Base-by-base conservation (phyloP, 2,113 vertebrate species). In the Promerops cafer region DNA sequence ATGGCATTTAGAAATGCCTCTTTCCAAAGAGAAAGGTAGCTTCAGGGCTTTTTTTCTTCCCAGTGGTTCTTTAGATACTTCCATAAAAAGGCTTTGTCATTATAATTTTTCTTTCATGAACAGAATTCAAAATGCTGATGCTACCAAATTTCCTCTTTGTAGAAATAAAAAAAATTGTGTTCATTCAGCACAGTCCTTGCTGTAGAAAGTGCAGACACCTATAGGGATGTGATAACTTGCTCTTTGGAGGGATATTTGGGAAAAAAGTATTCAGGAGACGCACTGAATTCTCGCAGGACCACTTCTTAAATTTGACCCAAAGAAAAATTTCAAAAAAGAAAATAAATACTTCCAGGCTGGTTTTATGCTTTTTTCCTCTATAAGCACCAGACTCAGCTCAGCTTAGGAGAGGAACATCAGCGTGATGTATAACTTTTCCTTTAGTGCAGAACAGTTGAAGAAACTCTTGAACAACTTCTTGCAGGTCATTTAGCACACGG, bases 1-100 rank as follows among this genome's bases (percentile, higher is more conserved):
- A 37, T 87, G 78, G 50, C 65, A 80, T 97, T 96, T 97, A 75
- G 35, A 97, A 97, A 91, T 93, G 42, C 45, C 18, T 50, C 53
- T 74, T 82, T 97, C 83, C 80, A 94, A 91, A 76, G 69, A 81
- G 63, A 90, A 94, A 96, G 47, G 59, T 71, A 94, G 23, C 57
- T 63, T 57, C 64, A 70, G 65, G 16, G 33, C 22, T 80, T 83
- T 42, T 91, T 78, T 44, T 35, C 65, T 89, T 96, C 91, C 71
- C 60, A 74, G 21, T 83, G 35, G n/a, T 71, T 84, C 39, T 79
- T 90, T 39, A 97, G 91, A 80, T 94, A 70, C 19, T 80, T 96
- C 70, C 87, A 89, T 79, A 50, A 93, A 88, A 91, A 96, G 44
- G 89, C 57, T 88, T 79, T 93, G 65, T 87, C 78, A 66, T 96